Evolutionary conservation across 1,140 invertebrate genomes (phyloP).

Genomic region (Ooceraea biroi): DNA sequence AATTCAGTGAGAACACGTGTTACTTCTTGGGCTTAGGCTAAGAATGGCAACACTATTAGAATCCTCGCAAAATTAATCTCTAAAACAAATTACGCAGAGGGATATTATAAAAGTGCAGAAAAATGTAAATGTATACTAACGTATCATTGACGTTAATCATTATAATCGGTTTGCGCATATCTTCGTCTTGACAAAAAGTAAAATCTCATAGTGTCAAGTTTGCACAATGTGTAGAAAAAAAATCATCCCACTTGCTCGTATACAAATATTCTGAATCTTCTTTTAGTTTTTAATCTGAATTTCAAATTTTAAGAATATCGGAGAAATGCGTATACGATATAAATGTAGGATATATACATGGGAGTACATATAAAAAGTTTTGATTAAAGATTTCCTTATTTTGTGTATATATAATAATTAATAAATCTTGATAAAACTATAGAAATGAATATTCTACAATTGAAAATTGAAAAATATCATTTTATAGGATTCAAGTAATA

Average conservation of each 20-base stretch:
- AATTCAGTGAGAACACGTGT: constrained; percentile 17
- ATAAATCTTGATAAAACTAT: no score
- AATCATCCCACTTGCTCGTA: background rate
- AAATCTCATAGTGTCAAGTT: background rate
- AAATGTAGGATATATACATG: background rate
- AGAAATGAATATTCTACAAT: no score
- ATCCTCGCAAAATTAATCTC: background rate
- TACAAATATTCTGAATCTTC: background rate
- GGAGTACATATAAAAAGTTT: background rate
- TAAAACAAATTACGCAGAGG: background rate
- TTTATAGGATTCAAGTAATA: no score
- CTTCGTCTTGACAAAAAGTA: background rate
- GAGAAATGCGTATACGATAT: background rate
- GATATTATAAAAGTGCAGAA: background rate
- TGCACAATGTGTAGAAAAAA: background rate
- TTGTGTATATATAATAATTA: no score
- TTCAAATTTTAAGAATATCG: background rate
- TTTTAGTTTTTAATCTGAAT: background rate
- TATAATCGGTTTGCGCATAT: background rate
- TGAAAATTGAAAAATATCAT: no score
- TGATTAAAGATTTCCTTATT: no score
- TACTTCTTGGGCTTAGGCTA: constrained; percentile 3
- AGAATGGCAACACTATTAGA: background rate
- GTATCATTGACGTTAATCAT: background rate
- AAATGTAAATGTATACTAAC: background rate